phyloP scores from a whole-genome alignment of 2,113 vertebrate genomes.

The Condylura cristata region DNA sequence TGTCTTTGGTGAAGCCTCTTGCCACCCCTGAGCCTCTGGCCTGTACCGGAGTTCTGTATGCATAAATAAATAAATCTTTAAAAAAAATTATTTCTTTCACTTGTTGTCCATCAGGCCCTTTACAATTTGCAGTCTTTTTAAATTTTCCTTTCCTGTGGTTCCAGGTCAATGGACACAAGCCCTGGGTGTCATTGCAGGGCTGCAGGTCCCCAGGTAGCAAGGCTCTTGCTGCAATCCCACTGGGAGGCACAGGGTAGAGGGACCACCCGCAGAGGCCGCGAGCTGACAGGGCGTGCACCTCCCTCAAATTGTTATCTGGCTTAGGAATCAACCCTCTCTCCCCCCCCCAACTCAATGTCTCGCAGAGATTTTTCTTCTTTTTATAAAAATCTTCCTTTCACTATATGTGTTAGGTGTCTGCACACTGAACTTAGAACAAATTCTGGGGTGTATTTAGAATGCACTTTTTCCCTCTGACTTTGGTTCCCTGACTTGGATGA shows the following conservation, averaged over 20 bases:
- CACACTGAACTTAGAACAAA: not conserved
- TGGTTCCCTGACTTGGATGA: not conserved
- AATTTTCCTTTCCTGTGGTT: not conserved
- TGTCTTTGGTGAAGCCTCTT: no score
- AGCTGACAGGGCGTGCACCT: rapidly evolving
- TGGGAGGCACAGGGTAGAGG: not conserved
- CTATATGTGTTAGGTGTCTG: not conserved
- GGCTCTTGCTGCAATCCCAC: not conserved
- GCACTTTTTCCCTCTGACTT: not conserved
- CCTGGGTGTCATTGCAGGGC: not conserved
- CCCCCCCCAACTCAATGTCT: not conserved
- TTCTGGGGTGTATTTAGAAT: not conserved
- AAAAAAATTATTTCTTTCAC: not conserved
- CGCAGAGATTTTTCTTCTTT: not conserved
- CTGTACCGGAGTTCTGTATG: no score
- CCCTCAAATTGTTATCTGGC: not conserved
- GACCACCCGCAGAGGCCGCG: not conserved
- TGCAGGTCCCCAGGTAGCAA: rapidly evolving
- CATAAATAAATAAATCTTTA: no score
- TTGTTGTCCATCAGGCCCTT: not conserved
- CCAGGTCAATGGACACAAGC: not conserved
- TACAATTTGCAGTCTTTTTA: not conserved
- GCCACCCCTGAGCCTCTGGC: no score
- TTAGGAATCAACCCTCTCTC: not conserved
- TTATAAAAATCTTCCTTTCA: not conserved